phyloP scores from a whole-genome alignment of 2,113 vertebrate genomes.

The Ammodytes marinus region DNA sequence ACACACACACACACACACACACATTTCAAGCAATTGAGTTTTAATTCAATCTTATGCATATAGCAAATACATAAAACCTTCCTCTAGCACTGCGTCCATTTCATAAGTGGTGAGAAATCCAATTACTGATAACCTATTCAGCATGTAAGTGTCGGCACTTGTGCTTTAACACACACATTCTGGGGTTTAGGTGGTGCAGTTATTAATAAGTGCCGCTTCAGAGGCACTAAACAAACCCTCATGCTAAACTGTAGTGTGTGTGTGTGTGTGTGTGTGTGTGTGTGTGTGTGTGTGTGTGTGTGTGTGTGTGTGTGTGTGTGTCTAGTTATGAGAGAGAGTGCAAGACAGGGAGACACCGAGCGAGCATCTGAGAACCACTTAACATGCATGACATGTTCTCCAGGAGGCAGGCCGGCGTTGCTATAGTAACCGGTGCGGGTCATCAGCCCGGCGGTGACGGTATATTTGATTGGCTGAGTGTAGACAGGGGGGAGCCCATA shows the following conservation, averaged over 20 bases:
- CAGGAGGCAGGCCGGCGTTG: conserved; percentile 77
- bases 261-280: background rate
- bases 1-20: background rate
- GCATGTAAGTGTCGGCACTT: background rate
- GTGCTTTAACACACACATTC: background rate
- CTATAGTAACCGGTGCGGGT: conserved; percentile 77
- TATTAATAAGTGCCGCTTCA: conserved; percentile 12
- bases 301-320: conserved; percentile 24
- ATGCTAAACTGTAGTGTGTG: conserved; percentile 5
- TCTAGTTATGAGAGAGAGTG: conserved; percentile 46
- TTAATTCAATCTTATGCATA: background rate
- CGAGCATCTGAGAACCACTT: conserved; percentile 77
- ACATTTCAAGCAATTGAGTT: background rate
- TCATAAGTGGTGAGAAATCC: background rate
- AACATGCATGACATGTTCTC: conserved; percentile 82
- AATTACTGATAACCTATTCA: background rate
- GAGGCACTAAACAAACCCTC: conserved; percentile 33
- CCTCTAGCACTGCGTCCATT: background rate
- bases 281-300: conserved; percentile 24
- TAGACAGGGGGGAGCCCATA: conserved; percentile 55
- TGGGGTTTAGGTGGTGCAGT: background rate
- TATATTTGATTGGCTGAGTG: conserved; percentile 78
- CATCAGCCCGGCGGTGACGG: conserved; percentile 75
- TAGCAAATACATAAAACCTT: background rate
- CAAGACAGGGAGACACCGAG: conserved; percentile 60